These are phyloP conservation scores for Otis tarda DNA, from an alignment of 2,113 vertebrate species.

Conservation along the genomic window DNA sequence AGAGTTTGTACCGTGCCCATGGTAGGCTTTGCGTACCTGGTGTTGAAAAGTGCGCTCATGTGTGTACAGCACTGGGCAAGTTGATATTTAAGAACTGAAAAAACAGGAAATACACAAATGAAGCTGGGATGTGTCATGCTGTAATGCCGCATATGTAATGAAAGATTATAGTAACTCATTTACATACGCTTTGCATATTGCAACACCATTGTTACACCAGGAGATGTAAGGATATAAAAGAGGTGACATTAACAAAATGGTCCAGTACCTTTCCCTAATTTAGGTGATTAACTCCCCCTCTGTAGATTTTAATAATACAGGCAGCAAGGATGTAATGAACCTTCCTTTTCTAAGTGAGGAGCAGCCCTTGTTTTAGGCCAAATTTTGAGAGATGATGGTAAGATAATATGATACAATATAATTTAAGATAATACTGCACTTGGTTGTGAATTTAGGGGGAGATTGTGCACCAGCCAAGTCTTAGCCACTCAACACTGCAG, in stretches of 20 bases:
- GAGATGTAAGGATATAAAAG: background rate
- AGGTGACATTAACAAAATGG: background rate
- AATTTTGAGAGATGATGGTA: background rate
- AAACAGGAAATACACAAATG: background rate
- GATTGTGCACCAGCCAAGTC: background rate
- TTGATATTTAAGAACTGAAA: background rate
- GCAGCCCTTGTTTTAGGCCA: background rate
- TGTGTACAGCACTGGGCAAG: background rate
- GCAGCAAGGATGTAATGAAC: background rate
- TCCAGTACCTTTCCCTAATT: background rate
- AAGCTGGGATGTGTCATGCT: background rate
- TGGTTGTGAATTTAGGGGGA: background rate
- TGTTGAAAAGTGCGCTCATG: fast-evolving
- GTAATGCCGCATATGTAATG: background rate
- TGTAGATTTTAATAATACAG: background rate
- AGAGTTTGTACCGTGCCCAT: fast-evolving
- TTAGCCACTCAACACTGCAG: background rate
- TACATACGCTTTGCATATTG: background rate
- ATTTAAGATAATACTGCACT: background rate
- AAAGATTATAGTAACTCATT: background rate
- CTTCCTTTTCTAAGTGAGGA: background rate
- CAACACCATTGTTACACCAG: background rate
- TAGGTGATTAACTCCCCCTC: background rate
- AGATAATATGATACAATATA: background rate
- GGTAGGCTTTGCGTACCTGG: background rate